Evolutionary conservation across 1,140 invertebrate species (phyloP).

Genomic region (Melitaea cinxia): DNA sequence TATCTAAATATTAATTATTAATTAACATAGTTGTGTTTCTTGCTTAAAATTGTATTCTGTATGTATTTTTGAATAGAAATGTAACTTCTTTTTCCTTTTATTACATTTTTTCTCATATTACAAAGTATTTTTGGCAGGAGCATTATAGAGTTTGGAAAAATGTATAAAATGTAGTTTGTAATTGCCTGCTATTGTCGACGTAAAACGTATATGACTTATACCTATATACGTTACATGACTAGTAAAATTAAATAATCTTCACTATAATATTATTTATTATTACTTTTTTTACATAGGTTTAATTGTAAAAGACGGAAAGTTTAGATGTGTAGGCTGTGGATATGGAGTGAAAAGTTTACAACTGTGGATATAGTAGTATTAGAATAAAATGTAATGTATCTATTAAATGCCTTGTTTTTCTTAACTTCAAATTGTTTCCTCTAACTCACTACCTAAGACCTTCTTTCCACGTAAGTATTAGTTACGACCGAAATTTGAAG

Average conservation of each 20-base stretch:
- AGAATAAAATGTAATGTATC: neutral
- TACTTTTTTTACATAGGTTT: neutral
- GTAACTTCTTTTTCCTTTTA: too few relatives aligned
- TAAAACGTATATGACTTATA: neutral
- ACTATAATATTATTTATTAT: neutral
- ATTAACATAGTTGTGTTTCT: too few relatives aligned
- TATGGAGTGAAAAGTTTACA: neutral
- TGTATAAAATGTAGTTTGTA: neutral
- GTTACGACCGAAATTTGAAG: too few relatives aligned
- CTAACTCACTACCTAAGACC: too few relatives aligned
- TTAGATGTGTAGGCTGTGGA: neutral
- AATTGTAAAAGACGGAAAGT: neutral
- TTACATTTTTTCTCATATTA: too few relatives aligned
- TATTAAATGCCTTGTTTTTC: neutral
- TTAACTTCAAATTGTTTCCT: too few relatives aligned
- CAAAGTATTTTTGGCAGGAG: too few relatives aligned
- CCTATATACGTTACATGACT: neutral
- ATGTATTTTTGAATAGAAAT: too few relatives aligned
- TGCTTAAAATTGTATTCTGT: too few relatives aligned
- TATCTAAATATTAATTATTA: too few relatives aligned
- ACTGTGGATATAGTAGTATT: neutral
- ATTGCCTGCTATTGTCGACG: neutral
- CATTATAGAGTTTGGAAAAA: neutral
- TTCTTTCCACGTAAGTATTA: too few relatives aligned
- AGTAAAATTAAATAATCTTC: neutral